Base-by-base conservation (phyloP, 2,113 vertebrate genomes). In the Cettia cetti region DNA sequence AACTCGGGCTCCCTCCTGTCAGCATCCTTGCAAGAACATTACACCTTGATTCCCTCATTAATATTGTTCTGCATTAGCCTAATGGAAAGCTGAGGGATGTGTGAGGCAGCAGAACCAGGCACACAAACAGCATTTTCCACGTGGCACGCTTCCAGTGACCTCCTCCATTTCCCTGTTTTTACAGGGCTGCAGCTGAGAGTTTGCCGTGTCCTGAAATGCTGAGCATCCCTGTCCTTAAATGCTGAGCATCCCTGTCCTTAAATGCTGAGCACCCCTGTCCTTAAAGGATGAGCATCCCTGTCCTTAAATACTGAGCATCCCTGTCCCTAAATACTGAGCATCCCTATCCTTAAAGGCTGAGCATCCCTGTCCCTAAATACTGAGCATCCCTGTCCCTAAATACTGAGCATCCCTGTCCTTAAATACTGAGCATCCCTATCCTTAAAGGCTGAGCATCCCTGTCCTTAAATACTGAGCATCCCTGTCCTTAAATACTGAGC, bases 21-120 rank as follows among this genome's bases (percentile, higher is more conserved):
- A 94, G 65, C 71, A 91, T 71, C 93, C 91, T 95, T 96, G 94
- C 84, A 86, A 95, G 94, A 96, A 96, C 96, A 81, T 94, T 96
- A 76, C 76, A 96, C 66, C 76, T 95, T 84, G 92, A 84, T 69
- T 95, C 60, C 81, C 86, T 89, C 82, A 86, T 97, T 95, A 96
- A 95, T 88, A 93, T 35, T 50, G 84, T 60, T 96, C 89, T 88
- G 21, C 63, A 70, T 94, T 88, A 97, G 94, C 77, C 64, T 96
- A 90, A 96, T 96, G 85, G 75, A 45, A 47, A 83, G 92, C 86
- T 83, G 53, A 80, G 76, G 64, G 77, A 60, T 37, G 54, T 17
- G 42, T 42, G 69, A 86, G 82, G 68, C 63, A 84, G 68, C 47
- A 44, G 93, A 80, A 71, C 77, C 2, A 14, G 15, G 82, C 45